Base-by-base conservation (phyloP, 2,888 invertebrate genomes). In the Tipula unca region DNA sequence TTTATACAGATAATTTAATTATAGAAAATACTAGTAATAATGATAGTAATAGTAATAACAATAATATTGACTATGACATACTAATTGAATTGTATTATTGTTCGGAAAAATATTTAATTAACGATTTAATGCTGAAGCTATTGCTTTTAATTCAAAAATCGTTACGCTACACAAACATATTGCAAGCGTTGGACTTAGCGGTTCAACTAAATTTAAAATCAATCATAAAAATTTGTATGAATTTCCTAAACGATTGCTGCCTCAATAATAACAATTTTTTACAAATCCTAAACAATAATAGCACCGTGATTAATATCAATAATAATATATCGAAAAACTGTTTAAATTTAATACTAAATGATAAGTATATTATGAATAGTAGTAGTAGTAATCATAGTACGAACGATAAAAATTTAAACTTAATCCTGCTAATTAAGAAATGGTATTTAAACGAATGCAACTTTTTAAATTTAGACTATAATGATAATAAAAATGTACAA, bases 371-470 rank as follows among this genome's bases (percentile, higher is more conserved):
- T 3, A 69, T 25, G 69, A 69, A 69, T 25, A 25, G 25, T 69
- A 69, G 17, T 17, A 39, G n/a, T 48, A 69, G 13, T 20, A 69
- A 54, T 48, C 85, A 85, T 39, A 88, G 88, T 17, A 87, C 87
- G 85, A 87, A 88, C 85, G 86, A 87, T 39, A 88, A 89, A 83
- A 89, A 89, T 13, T 89, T 89, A 85, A 87, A 89, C 85, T 86
- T 90, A 3, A 88, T 89, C 10, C 90, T 89, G 89, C 90, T 90
- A 85, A 89, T 90, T 1, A 88, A 89, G 48, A 89, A 90, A 86
- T 91, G 91, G 91, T 90, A 89, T n/a, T 89, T 89, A 82, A 89
- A 89, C 85, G 90, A 90, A 86, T 90, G 90, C 84, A 87, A 88
- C 29, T 88, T 88, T 36, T 86, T 89, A 36, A 88, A 89, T 5